A percentile compares a stretch with the other conserved stretches of the same genome.
Conservation (phyloP, 2,797 vertebrate species). For the Parauchenoglanis ngamensis region DNA sequence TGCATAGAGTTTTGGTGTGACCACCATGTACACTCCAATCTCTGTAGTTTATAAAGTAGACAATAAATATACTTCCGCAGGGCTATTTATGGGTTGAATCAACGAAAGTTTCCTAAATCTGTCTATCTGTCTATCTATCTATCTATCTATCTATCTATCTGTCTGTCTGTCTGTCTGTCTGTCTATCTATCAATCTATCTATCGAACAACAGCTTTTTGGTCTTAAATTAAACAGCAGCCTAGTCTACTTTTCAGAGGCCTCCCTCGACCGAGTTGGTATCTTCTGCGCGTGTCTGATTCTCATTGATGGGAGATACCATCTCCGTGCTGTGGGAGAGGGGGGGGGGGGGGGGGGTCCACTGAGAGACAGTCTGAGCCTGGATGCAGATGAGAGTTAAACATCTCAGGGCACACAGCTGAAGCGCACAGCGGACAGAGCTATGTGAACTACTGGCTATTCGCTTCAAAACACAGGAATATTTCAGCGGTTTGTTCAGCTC, state of each 20-base stretch:
- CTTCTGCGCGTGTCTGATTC: background rate
- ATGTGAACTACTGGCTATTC: slow-evolving; percentile 26
- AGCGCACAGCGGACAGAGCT: slow-evolving; percentile 36
- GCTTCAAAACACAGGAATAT: slow-evolving; percentile 25
- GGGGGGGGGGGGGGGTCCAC: slow-evolving; percentile 38
- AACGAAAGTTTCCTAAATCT: too few species aligned
- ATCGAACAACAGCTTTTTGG: background rate
- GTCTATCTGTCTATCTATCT: background rate
- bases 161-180: background rate
- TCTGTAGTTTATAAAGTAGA: too few species aligned
- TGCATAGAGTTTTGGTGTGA: too few species aligned
- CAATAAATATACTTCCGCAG: background rate
- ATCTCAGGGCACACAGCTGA: background rate
- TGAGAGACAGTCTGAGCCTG: slow-evolving; percentile 12
- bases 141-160: background rate
- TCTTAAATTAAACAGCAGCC: background rate
- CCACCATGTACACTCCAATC: too few species aligned
- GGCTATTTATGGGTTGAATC: too few species aligned
- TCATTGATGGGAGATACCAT: slow-evolving; percentile 39
- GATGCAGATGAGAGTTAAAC: background rate
- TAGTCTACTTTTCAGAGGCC: background rate
- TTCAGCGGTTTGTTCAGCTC: slow-evolving; percentile 14
- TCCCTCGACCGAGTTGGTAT: too few species aligned
- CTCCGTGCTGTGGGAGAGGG: background rate
- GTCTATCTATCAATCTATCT: background rate